phyloP scores from a whole-genome alignment of 2,113 vertebrate genomes.

The Natator depressus region DNA sequence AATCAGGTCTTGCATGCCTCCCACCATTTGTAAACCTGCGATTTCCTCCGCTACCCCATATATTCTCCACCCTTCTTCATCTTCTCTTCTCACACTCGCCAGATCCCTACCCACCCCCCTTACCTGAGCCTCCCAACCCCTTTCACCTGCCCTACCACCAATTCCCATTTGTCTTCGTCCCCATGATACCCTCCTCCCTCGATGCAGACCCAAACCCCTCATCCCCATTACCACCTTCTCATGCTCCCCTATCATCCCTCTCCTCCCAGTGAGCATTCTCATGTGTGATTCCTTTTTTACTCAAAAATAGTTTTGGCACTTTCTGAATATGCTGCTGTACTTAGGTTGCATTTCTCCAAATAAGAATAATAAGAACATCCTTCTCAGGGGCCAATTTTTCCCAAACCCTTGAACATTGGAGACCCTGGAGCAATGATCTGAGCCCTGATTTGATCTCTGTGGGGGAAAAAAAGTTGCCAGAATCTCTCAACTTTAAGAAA shows the following conservation, averaged over 20 bases:
- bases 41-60: neutral
- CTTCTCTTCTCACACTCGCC: neutral
- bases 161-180: neutral
- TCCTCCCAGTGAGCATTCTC: neutral
- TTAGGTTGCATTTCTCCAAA: neutral
- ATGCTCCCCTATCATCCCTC: neutral
- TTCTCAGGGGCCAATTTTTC: neutral
- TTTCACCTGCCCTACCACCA: neutral
- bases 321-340: neutral
- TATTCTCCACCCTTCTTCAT: neutral
- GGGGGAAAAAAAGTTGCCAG: neutral
- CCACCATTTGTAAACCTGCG: neutral
- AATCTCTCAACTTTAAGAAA: neutral
- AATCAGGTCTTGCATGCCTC: neutral
- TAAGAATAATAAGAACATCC: neutral
- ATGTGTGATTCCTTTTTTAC: neutral
- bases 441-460: neutral
- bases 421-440: neutral
- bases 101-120: neutral
- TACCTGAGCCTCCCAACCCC: neutral
- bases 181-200: too few species aligned
- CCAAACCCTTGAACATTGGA: neutral
- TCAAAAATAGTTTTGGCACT: neutral
- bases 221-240: too few species aligned
- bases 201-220: too few species aligned